Evolutionary conservation across 2,113 vertebrate genomes (phyloP).

Genomic region (Fulica atra): DNA sequence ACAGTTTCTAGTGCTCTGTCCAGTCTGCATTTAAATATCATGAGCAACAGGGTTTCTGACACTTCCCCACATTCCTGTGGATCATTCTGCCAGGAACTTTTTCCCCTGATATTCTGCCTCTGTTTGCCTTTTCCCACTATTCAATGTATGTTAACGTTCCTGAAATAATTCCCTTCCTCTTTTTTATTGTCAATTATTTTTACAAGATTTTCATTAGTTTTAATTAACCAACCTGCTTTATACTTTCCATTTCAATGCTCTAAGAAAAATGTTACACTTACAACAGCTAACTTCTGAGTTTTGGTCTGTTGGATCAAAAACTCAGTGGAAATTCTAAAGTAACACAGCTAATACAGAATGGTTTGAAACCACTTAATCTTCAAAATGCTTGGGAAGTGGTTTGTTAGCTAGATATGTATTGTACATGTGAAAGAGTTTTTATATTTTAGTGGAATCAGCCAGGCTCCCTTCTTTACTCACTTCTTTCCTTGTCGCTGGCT

Average conservation of each 20-base stretch:
- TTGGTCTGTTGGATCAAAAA: not conserved
- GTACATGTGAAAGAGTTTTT: not conserved
- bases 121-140: slow-evolving; percentile 31
- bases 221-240: slow-evolving; percentile 32
- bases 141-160: not conserved
- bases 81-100: slow-evolving; percentile 2
- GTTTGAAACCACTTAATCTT: not conserved
- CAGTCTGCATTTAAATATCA: slow-evolving; percentile 11
- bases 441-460: not conserved
- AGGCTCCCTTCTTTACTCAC: not conserved
- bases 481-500: not conserved
- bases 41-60: not conserved
- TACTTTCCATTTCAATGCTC: not conserved
- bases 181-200: slow-evolving; percentile 58
- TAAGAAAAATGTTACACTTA: not conserved
- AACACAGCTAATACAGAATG: not conserved
- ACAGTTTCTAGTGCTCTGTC: not conserved
- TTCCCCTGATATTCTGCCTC: not conserved
- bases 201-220: slow-evolving; percentile 38
- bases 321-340: not conserved
- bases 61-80: slow-evolving; percentile 1
- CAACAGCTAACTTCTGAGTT: not conserved
- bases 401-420: not conserved
- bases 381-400: not conserved
- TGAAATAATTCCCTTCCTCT: slow-evolving; percentile 38